These are phyloP conservation scores for Eupithecia subfuscata DNA, from an alignment of 2,888 invertebrate species.

Conservation along the genomic window DNA sequence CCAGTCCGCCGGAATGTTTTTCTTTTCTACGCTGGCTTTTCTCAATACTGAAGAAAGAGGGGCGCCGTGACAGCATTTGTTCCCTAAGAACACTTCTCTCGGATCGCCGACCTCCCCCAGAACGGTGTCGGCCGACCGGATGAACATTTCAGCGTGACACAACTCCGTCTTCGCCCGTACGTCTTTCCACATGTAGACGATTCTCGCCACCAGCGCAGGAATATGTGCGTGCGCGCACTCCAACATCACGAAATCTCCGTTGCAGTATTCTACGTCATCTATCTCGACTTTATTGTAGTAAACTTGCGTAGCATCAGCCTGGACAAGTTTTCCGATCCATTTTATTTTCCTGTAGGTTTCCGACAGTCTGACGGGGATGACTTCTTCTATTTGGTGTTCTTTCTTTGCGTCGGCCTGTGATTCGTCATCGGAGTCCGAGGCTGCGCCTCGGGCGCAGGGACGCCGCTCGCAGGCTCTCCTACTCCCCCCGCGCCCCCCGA, in stretches of 20 bases:
- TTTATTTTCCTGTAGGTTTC: constrained; percentile 74
- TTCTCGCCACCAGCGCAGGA: constrained; percentile 87
- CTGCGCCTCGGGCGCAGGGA: constrained; percentile 89
- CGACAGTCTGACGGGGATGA: constrained; percentile 74
- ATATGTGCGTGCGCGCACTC: constrained; percentile 87
- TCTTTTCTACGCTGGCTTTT: constrained; percentile 77
- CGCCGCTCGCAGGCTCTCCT: constrained; percentile 87
- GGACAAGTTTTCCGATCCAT: constrained; percentile 86
- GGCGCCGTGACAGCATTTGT: constrained; percentile 89
- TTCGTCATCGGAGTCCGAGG: constrained; percentile 85
- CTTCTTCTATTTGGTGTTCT: constrained; percentile 67
- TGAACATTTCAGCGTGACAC: constrained; percentile 90
- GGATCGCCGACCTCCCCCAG: constrained; percentile 92
- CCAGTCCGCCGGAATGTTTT: constrained; percentile 85
- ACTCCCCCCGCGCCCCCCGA: constrained; percentile 86
- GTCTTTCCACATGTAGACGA: constrained; percentile 90
- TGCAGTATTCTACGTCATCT: constrained; percentile 79
- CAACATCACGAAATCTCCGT: constrained; percentile 89
- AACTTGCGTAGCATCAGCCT: constrained; percentile 79
- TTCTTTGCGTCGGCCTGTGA: constrained; percentile 65
- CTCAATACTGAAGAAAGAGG: constrained; percentile 77
- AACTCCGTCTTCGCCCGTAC: constrained; percentile 78
- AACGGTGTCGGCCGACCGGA: constrained; percentile 89
- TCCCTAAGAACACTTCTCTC: constrained; percentile 88
- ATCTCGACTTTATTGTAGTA: constrained; percentile 83